Evolutionary conservation across 2,113 vertebrate species (phyloP).

Genomic region (Neoarius graeffei): DNA sequence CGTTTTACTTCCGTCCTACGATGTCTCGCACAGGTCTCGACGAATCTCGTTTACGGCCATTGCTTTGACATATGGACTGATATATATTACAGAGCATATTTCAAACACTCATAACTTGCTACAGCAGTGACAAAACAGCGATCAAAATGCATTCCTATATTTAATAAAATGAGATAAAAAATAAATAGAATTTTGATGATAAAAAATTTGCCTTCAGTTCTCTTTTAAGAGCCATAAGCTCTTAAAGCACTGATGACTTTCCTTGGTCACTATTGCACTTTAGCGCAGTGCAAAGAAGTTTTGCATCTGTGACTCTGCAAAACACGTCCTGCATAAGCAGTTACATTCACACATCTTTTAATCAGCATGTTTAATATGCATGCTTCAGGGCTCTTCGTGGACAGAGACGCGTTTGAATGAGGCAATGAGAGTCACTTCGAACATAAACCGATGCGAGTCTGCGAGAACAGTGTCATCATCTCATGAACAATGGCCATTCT

Average conservation of each 20-base stretch:
- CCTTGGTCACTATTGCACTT: slow-evolving; percentile 6
- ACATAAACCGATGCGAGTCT: background rate
- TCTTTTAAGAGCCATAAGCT: background rate
- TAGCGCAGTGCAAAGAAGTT: background rate
- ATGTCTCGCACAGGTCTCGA: too few species aligned
- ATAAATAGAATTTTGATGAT: too few species aligned
- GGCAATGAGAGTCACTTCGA: slow-evolving; percentile 12
- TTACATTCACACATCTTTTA: slow-evolving; percentile 12
- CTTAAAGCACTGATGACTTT: background rate
- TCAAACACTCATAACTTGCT: too few species aligned
- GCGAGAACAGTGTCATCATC: slow-evolving; percentile 14
- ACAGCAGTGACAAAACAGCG: too few species aligned
- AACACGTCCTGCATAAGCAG: background rate
- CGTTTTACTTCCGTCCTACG: too few species aligned
- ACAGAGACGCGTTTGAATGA: background rate
- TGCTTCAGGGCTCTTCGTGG: background rate
- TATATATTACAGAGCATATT: too few species aligned
- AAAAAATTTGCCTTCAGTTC: too few species aligned
- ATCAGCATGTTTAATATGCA: slow-evolving; percentile 9
- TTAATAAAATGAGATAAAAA: too few species aligned
- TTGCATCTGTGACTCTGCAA: background rate
- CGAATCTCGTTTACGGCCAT: too few species aligned
- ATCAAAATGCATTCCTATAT: too few species aligned
- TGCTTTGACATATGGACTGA: too few species aligned
- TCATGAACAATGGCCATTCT: slow-evolving; percentile 35